These are phyloP conservation scores for Drosophila neotestacea DNA, from an alignment of 2,888 invertebrate genomes.

Conservation along the genomic window DNA sequence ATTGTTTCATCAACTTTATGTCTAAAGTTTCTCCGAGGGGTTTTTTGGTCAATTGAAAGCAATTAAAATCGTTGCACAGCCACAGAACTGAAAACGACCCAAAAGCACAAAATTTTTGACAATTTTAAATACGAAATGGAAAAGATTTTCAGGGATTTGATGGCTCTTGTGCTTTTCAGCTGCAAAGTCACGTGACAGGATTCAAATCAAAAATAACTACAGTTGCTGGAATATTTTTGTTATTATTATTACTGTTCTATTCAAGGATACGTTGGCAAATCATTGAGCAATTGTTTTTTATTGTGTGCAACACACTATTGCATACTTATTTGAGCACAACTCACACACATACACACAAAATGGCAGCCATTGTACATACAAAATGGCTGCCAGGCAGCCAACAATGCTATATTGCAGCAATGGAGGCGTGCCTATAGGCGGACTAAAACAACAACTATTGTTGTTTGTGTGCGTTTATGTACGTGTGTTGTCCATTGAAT, in stretches of 20 bases:
- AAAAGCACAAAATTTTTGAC: background rate
- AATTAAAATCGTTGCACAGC: constrained; percentile 55
- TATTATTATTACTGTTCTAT: background rate
- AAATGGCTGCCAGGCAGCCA: constrained; percentile 42
- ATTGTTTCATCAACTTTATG: constrained; percentile 61
- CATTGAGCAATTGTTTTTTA: constrained; percentile 21
- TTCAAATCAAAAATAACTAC: background rate
- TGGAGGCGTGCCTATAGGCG: constrained; percentile 27
- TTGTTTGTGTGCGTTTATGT: constrained; percentile 6
- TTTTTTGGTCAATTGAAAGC: constrained; percentile 72
- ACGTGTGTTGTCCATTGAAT: constrained; percentile 16
- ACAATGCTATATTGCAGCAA: constrained; percentile 36
- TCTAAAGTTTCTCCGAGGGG: constrained; percentile 50
- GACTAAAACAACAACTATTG: constrained; percentile 23
- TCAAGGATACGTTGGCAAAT: constrained; percentile 6
- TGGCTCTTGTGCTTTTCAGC: background rate
- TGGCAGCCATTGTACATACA: constrained; percentile 46
- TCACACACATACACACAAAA: constrained; percentile 22
- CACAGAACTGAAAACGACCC: background rate
- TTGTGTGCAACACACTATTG: constrained; percentile 31
- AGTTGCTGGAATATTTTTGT: background rate
- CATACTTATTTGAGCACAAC: constrained; percentile 37
- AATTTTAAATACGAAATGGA: constrained; percentile 2
- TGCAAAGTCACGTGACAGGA: background rate
- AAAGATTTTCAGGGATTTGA: background rate